A percentile compares a stretch with the other conserved stretches of the same genome.
Evolutionary conservation across 2,797 vertebrate genomes (phyloP).

Genomic region (Lepus townsendii): DNA sequence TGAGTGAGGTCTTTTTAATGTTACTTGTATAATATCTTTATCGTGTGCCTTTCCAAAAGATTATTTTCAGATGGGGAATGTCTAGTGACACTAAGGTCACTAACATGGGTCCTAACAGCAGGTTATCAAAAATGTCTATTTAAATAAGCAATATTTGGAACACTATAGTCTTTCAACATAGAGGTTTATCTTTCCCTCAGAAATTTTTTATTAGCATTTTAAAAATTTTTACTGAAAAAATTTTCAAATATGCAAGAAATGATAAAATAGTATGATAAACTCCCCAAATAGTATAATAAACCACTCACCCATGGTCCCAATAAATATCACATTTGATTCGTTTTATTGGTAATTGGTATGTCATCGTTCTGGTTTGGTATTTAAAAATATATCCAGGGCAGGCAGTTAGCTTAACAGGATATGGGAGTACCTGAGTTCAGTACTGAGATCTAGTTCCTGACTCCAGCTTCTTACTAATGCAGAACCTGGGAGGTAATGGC

Average conservation of each 20-base stretch:
- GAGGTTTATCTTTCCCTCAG: background rate
- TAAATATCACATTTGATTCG: background rate
- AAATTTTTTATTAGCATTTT: conserved; percentile 8
- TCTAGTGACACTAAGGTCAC: conserved; percentile 48
- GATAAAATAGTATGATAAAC: background rate
- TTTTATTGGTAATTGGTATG: background rate
- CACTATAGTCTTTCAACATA: conserved; percentile 1
- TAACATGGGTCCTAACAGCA: conserved; percentile 60
- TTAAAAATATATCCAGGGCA: background rate
- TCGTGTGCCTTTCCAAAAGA: conserved; percentile 28
- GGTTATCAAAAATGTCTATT: conserved; percentile 50
- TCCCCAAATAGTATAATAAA: background rate
- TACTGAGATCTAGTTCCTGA: no score
- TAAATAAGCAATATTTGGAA: conserved; percentile 61
- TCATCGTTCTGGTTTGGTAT: background rate
- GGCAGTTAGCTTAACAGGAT: no score
- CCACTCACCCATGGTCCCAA: background rate
- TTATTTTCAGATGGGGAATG: conserved; percentile 6
- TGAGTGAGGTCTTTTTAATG: conserved; percentile 10
- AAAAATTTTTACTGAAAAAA: background rate
- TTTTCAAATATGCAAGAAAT: background rate
- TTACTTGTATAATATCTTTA: conserved; percentile 52
- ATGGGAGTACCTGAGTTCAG: no score
- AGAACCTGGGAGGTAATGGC: no score
- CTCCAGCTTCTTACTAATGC: no score